Evolutionary conservation across 2,888 invertebrate species (phyloP).

Genomic region (Calephelis perditalis): DNA sequence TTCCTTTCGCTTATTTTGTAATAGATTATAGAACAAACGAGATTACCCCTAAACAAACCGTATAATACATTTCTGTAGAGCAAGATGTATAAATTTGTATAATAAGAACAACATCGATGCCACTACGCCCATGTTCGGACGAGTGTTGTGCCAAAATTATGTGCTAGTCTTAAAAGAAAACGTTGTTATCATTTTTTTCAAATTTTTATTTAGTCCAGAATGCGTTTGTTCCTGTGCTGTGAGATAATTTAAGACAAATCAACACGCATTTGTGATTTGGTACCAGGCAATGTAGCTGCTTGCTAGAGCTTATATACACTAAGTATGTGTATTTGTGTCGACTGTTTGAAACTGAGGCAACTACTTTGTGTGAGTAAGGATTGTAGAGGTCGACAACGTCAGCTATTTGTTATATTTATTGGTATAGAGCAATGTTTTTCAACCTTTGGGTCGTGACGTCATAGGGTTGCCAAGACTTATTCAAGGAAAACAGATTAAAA

Average conservation of each 20-base stretch:
- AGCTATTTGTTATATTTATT: conserved; percentile 29
- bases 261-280: conserved; percentile 54
- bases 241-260: conserved; percentile 70
- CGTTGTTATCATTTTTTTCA: conserved; percentile 74
- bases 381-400: conserved; percentile 33
- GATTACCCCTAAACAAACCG: conserved; percentile 44
- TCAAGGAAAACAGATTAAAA: too few species aligned
- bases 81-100: conserved; percentile 46
- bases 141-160: conserved; percentile 76
- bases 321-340: conserved; percentile 2
- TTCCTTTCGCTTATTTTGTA: conserved; percentile 55
- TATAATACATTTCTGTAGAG: conserved; percentile 32
- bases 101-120: conserved; percentile 69
- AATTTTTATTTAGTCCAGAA: conserved; percentile 77
- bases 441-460: too few species aligned
- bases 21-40: conserved; percentile 44
- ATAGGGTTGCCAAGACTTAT: too few species aligned
- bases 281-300: conserved; percentile 48
- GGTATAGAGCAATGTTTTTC: not conserved
- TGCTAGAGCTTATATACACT: conserved; percentile 17
- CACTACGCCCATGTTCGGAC: conserved; percentile 50
- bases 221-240: conserved; percentile 76
- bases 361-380: conserved; percentile 29
- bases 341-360: conserved; percentile 21
- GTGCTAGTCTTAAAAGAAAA: conserved; percentile 73